Base-by-base conservation (phyloP, 1,140 invertebrate species). In the Diuraphis noxia region DNA sequence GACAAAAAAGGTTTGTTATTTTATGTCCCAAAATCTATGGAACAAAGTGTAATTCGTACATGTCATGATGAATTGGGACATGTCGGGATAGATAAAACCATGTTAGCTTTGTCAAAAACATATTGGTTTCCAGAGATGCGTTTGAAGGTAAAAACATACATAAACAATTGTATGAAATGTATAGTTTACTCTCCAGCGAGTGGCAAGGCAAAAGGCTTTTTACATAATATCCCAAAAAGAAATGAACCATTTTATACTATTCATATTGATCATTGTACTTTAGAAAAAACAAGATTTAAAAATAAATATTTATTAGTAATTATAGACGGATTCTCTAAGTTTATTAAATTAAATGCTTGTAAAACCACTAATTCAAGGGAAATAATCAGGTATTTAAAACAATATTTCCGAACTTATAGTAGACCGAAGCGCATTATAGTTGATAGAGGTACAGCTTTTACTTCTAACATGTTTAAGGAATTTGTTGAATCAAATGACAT, bases 281-380 rank as follows among this genome's bases (percentile, higher is more conserved):
- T 41, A 79, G 43, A n/a, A n/a, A n/a, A n/a, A n/a, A n/a, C n/a
- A n/a, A n/a, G n/a, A n/a, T n/a, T n/a, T n/a, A n/a, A n/a, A 40
- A 81, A n/a, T 82, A 72, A 91, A 91, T 79, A 46, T 82, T 21
- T 91, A 21, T 36, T 84, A 6, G 77, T 82, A 13, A 30, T 79
- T 4, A 72, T 79, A 13, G 46, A 91, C 82, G 89, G 1, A 36
- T 91, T 91, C n/a, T n/a, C n/a, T n/a, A n/a, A n/a, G n/a, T 77
- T 77, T 21, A 34, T 77, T 1, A 34, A 34, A 6, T 21, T 77
- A 17, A 19, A 82, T n/a, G 19, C 34, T n/a, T 91, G n/a, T 36
- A 19, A 46, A 34, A 82, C 9, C 21, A 91, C 79, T 0, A 84
- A 91, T 19, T 23, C 9, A 3, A 46, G 46, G 13, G 41, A 91